These are phyloP conservation scores for roundworm (Caenorhabditis elegans) DNA, from an alignment of 1,140 invertebrate species.

Conservation along the genomic window DNA sequence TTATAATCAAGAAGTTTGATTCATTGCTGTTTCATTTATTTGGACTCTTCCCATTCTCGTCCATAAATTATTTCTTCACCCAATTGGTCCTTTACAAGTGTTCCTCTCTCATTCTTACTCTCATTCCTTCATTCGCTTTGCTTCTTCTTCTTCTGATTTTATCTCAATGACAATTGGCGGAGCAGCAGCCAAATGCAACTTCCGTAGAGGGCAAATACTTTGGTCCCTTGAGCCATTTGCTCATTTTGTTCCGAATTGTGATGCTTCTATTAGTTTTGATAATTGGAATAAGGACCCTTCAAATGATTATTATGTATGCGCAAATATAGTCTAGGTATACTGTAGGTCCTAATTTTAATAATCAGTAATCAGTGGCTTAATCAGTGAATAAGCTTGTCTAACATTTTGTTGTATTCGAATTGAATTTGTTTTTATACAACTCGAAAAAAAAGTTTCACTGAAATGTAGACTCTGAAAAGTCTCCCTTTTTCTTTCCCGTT, in stretches of 20 bases:
- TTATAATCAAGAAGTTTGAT: constrained; percentile 25
- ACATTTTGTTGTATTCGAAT: no score
- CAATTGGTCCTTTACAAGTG: constrained; percentile 31
- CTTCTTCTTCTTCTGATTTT: constrained; percentile 15
- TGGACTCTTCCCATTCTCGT: background rate
- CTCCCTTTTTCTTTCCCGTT: background rate
- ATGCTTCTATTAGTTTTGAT: constrained; percentile 2
- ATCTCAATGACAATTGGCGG: constrained; percentile 27
- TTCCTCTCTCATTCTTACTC: background rate
- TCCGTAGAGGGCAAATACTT: constrained; percentile 28
- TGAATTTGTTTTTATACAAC: no score
- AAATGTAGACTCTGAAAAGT: no score
- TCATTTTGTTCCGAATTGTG: background rate
- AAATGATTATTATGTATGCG: background rate
- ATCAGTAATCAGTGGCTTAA: no score
- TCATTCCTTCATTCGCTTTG: background rate
- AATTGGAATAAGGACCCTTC: constrained; percentile 13
- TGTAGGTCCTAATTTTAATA: no score
- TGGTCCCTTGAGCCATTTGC: constrained; percentile 14
- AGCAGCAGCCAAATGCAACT: background rate
- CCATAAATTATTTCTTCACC: constrained; percentile 29
- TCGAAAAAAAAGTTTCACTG: no score
- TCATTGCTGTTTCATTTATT: background rate
- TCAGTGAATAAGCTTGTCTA: no score
- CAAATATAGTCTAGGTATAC: background rate